Base-by-base conservation (phyloP, 2,888 invertebrate genomes). In the Dioctria linearis region DNA sequence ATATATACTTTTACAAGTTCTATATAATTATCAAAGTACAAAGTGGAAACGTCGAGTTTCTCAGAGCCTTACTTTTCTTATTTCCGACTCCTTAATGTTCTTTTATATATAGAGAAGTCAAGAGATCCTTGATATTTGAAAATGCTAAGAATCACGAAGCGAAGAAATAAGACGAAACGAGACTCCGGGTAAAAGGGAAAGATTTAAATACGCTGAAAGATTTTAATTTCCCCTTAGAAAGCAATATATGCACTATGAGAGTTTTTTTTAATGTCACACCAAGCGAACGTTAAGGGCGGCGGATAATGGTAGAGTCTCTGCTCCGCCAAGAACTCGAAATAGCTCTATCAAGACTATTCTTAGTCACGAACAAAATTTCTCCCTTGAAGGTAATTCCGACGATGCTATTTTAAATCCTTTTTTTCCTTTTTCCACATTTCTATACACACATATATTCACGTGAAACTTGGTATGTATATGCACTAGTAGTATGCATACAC, bases 151-250 rank as follows among this genome's bases (percentile, higher is more conserved):
- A 59, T 59, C 25, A 13, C 11, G 5, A 11, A 59, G 11, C 49
- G 59, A 5, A 59, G 11, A 11, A 51, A 11, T 9, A 51, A 59
- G 59, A 1, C 11, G n/a, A 59, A 25, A 25, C 25, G 25, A 59
- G 39, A 6, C 37, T 61, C 37, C 25, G 25, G 61, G 39, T 25
- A 37, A 61, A 46, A 66, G 43, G 13, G 2, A 25, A 66, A 13
- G 66, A 66, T 66, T 43, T 80, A 80, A 80, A 80, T 78, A 66
- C 78, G 61, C 42, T 67, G 78, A 80, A 78, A 69, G 78, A 78
- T 80, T 80, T 80, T 80, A 73, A 80, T 80, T 80, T 78, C 76
- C 80, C 80, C 78, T 78, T 57, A 67, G 80, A 80, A 80, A 80
- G 80, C 69, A 80, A 80, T 80, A 78, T 78, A 78, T 78, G 75